Evolutionary conservation across 2,888 invertebrate genomes (phyloP).

Genomic region (Alloscopus bannaensis): DNA sequence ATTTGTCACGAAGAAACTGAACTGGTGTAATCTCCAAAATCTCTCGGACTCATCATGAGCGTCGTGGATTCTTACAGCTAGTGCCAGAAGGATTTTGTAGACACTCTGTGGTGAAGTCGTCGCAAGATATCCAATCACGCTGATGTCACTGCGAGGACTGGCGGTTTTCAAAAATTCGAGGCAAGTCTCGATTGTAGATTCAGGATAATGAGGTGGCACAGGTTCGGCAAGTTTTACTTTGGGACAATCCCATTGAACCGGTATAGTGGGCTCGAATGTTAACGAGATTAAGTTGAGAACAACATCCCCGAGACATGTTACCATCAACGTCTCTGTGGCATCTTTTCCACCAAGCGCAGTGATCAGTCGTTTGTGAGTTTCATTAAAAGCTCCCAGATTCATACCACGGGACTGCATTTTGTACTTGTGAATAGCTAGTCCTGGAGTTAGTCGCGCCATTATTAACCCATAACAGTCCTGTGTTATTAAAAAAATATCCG

Average conservation of each 20-base stretch:
- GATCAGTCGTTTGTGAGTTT: conserved; percentile 55
- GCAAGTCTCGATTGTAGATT: conserved; percentile 42
- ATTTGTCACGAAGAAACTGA: conserved; percentile 67
- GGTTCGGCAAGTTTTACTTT: conserved; percentile 62
- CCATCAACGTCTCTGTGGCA: conserved; percentile 54
- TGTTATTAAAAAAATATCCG: conserved; percentile 16
- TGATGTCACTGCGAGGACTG: conserved; percentile 43
- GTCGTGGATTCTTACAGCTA: conserved; percentile 64
- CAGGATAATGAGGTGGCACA: conserved; percentile 60
- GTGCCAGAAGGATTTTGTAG: conserved; percentile 62
- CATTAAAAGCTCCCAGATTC: conserved; percentile 26
- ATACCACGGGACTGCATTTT: background rate
- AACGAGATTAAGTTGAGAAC: conserved; percentile 64
- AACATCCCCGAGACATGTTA: conserved; percentile 57
- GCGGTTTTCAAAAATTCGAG: conserved; percentile 51
- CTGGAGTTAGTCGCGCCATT: conserved; percentile 64
- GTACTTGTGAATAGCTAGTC: conserved; percentile 29
- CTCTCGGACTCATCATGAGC: conserved; percentile 67
- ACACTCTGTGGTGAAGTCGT: conserved; percentile 53
- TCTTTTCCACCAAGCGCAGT: conserved; percentile 51
- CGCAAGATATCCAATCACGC: conserved; percentile 62
- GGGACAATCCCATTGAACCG: conserved; percentile 55
- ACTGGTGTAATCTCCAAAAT: conserved; percentile 70
- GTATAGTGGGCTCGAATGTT: conserved; percentile 58
- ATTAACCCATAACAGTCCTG: conserved; percentile 65